Percentiles rank a stretch among this genome's conserved stretches.
phyloP scores from a whole-genome alignment of 2,113 vertebrate genomes.

The Hippocampus comes region DNA sequence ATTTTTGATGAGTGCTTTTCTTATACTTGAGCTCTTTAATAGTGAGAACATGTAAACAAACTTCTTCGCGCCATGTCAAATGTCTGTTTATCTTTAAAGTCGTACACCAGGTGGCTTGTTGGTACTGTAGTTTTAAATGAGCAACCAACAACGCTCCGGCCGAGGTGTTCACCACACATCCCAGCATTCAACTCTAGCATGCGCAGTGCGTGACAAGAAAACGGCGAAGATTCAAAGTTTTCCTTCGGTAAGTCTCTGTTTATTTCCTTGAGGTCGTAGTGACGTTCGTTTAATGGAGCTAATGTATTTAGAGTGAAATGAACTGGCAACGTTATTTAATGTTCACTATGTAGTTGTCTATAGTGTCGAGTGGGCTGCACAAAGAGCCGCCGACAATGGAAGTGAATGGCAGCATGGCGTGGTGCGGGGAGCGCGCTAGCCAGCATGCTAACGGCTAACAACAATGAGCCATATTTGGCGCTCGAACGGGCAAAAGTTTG shows the following conservation, averaged over 20 bases:
- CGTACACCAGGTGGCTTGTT: slow-evolving; percentile 25
- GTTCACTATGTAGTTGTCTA: slow-evolving; percentile 8
- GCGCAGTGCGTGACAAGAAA: slow-evolving; percentile 66
- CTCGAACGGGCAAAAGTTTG: slow-evolving; percentile 65
- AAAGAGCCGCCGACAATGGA: slow-evolving; percentile 67
- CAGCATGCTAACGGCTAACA: slow-evolving; percentile 69
- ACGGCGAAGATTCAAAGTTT: slow-evolving; percentile 77
- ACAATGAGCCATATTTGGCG: slow-evolving; percentile 73
- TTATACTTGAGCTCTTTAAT: slow-evolving; percentile 3
- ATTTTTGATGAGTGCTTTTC: background rate
- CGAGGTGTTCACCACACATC: slow-evolving; percentile 40
- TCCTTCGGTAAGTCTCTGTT: slow-evolving; percentile 70
- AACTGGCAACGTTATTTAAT: background rate
- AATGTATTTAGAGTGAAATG: background rate
- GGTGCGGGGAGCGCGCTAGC: slow-evolving; percentile 55
- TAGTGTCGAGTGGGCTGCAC: slow-evolving; percentile 4
- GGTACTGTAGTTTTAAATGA: slow-evolving; percentile 47
- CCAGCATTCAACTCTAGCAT: slow-evolving; percentile 69
- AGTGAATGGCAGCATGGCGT: slow-evolving; percentile 70
- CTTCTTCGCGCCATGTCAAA: slow-evolving; percentile 67
- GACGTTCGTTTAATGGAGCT: background rate
- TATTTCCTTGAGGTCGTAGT: slow-evolving; percentile 32
- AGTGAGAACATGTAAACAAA: slow-evolving; percentile 67
- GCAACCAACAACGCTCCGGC: too few relatives aligned
- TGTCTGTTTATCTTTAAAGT: slow-evolving; percentile 45